Evolutionary conservation across 53 echinoderm and acorn worm species (phyloP).

Genomic region (Arbacia lixula): DNA sequence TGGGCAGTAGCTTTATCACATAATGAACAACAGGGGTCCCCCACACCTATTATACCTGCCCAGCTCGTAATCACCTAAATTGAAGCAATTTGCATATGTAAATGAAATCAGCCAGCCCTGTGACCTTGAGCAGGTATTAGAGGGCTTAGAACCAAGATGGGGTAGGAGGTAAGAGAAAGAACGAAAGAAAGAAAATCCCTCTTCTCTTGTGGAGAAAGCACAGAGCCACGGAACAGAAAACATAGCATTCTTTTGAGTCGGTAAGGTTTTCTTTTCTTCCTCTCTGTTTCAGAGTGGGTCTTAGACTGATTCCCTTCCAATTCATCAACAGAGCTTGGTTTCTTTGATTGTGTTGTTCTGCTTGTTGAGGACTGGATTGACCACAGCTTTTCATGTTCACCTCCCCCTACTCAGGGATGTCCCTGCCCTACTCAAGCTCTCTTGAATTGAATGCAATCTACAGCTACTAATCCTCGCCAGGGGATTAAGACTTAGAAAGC

Average conservation of each 20-base stretch:
- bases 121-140: constrained; percentile 70
- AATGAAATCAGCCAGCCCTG: constrained; percentile 72
- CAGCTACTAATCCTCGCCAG: constrained; percentile 19
- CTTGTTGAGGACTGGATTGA: too few relatives aligned
- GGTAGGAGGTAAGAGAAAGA: constrained; percentile 2
- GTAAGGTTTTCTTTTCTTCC: neutral
- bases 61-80: constrained; percentile 68
- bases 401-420: too few relatives aligned
- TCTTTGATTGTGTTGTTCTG: too few relatives aligned
- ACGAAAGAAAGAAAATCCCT: neutral
- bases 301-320: too few relatives aligned
- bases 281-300: too few relatives aligned
- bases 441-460: too few relatives aligned
- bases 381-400: too few relatives aligned
- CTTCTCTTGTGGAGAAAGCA: too few relatives aligned
- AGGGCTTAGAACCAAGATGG: constrained; percentile 8
- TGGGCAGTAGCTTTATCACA: neutral
- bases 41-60: constrained; percentile 48
- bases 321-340: too few relatives aligned
- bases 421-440: too few relatives aligned
- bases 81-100: constrained; percentile 91
- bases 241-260: too few relatives aligned
- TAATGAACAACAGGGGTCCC: constrained; percentile 26
- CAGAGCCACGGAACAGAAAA: too few relatives aligned
- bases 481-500: constrained; percentile 4